phyloP scores from a whole-genome alignment of 2,797 vertebrate species.

The Eutrigla gurnardus region DNA sequence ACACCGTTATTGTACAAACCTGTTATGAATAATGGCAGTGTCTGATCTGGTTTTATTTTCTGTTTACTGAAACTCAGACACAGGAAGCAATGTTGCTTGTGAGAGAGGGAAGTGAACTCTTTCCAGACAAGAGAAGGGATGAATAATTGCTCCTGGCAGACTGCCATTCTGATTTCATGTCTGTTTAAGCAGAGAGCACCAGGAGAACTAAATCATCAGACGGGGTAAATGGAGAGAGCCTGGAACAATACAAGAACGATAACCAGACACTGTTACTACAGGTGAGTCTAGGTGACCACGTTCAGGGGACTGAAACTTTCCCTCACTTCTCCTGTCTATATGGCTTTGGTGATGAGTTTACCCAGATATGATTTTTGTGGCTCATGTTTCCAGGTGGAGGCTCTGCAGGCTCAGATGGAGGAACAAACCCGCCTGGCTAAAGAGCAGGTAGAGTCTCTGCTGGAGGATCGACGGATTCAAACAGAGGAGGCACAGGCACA shows the following conservation, averaged over 20 bases:
- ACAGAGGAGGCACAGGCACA: constrained; percentile 90
- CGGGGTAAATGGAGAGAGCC: constrained; percentile 60
- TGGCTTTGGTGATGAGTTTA: neutral
- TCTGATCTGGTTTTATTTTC: neutral
- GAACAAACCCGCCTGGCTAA: constrained; percentile 92
- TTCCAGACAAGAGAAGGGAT: neutral
- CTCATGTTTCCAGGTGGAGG: constrained; percentile 88
- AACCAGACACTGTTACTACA: constrained; percentile 89
- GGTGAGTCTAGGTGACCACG: constrained; percentile 74
- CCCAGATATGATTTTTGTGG: neutral
- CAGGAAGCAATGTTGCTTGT: neutral
- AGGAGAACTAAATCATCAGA: constrained; percentile 72
- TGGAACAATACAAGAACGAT: constrained; percentile 85
- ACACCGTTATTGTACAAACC: neutral
- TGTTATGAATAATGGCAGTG: neutral
- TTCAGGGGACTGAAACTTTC: neutral
- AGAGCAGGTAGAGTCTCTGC: constrained; percentile 91
- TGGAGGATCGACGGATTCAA: constrained; percentile 91
- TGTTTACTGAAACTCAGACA: neutral
- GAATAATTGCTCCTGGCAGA: neutral
- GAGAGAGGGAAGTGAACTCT: neutral
- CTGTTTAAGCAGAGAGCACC: constrained; percentile 68
- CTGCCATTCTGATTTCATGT: neutral
- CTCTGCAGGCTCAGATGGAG: constrained; percentile 94
- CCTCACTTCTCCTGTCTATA: neutral